Base-by-base conservation (phyloP, 2,797 vertebrate species). In the Squalus acanthias region DNA sequence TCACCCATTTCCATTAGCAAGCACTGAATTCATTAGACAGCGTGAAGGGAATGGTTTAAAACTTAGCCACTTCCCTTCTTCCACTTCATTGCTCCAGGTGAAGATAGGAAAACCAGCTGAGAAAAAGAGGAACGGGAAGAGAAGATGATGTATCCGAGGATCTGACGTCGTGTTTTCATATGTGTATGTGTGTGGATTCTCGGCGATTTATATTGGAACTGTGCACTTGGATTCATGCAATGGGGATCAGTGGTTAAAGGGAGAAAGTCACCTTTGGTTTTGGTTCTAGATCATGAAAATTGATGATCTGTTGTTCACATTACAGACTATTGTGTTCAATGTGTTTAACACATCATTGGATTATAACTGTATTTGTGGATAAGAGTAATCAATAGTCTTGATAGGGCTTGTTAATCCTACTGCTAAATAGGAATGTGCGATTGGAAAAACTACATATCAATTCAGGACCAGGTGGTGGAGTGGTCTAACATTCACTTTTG, bases 361-460 rank as follows among this genome's bases (percentile, higher is more conserved):
- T 65, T 65, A n/a, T 63, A 65, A 92, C 7, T 69, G 65, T 69
- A 24, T 67, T 69, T 67, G 89, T 65, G 33, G 39, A 20, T 60
- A 89, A 89, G n/a, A 93, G 20, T n/a, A 91, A 91, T 69, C n/a
- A 46, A 93, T 67, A 10, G 2, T 93, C 65, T 69, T 93, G 91
- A 22, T 67, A 67, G 0, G 15, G 39, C 17, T 93, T 46, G 7
- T 69, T 46, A 22, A 69, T 93, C 8, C 26, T 20, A 85, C 82
- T 85, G 82, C 82, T 85, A 85, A 89, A 24, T 33, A 69, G 65
- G 10, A 93, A 69, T 69, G 22, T 69, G 91, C 20, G 39, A 69
- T 46, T 69, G 91, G 9, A 67, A 91, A 63, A n/a, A 17, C 53
- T 88, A 88, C 24, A 57, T 60, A 60, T 57, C 26, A 60, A 63